phyloP scores from a whole-genome alignment of 2,888 invertebrate genomes.

The Dromius quadrimaculatus region DNA sequence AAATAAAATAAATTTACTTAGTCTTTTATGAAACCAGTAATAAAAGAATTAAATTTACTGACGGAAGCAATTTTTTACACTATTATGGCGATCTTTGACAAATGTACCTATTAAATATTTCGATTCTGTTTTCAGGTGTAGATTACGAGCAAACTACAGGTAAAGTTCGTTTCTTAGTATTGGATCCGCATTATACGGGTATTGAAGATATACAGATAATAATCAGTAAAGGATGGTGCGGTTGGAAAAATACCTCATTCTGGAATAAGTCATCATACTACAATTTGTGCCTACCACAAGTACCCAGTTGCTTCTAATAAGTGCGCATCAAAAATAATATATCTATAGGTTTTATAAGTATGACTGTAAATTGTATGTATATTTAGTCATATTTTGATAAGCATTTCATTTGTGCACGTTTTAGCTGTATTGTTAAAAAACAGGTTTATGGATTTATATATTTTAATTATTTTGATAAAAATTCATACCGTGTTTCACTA shows the following conservation, averaged over 20 bases:
- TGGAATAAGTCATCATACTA: conserved; percentile 97
- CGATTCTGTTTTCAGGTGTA: conserved; percentile 79
- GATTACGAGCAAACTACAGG: conserved; percentile 85
- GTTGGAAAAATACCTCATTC: conserved; percentile 95
- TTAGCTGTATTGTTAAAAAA: conserved; percentile 26
- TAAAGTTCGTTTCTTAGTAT: conserved; percentile 89
- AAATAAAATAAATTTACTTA: too few species aligned
- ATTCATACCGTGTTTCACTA: conserved; percentile 30
- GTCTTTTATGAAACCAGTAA: too few species aligned
- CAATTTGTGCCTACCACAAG: conserved; percentile 94
- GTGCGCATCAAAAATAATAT: neutral
- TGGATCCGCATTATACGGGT: conserved; percentile 98
- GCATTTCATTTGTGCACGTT: too few species aligned
- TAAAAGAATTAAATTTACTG: too few species aligned
- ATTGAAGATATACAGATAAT: conserved; percentile 82
- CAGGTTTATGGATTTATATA: conserved; percentile 44
- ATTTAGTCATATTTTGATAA: too few species aligned
- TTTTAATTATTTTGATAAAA: conserved; percentile 39
- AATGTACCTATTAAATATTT: too few species aligned
- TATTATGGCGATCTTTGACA: too few species aligned
- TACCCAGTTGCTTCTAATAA: conserved; percentile 68
- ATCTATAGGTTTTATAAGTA: too few species aligned
- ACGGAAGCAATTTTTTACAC: too few species aligned
- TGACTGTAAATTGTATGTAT: too few species aligned
- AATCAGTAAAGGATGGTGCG: conserved; percentile 93